Evolutionary conservation across 2,888 invertebrate species (phyloP).

Genomic region (Cheilosia scutellata): DNA sequence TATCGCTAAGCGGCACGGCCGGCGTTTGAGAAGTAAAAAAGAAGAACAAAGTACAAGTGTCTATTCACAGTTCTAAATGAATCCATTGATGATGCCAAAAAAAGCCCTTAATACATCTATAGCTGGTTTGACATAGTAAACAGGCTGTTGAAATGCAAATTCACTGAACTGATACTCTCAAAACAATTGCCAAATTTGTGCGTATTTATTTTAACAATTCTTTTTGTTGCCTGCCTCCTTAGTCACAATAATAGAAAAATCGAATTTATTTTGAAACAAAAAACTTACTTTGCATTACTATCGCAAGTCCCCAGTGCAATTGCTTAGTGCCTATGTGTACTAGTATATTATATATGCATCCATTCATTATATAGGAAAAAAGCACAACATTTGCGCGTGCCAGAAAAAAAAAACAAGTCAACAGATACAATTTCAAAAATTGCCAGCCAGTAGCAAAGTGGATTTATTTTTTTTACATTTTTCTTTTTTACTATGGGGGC

Average conservation of each 20-base stretch:
- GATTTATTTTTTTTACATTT: neutral
- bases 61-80: constrained; percentile 41
- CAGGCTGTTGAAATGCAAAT: constrained; percentile 23
- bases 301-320: neutral
- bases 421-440: constrained; percentile 63
- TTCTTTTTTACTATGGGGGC: too few species aligned
- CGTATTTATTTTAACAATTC: constrained; percentile 54
- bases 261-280: constrained; percentile 53
- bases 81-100: constrained; percentile 58
- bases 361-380: constrained; percentile 22
- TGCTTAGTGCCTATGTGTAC: constrained; percentile 12
- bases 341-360: constrained; percentile 14
- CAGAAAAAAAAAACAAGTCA: constrained; percentile 36
- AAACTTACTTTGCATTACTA: constrained; percentile 55
- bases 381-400: constrained; percentile 56
- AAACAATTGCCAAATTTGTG: constrained; percentile 57
- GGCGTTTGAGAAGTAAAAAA: constrained; percentile 10
- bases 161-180: neutral
- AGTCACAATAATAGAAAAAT: constrained; percentile 62
- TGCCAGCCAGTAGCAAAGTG: constrained; percentile 51
- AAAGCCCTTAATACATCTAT: constrained; percentile 17
- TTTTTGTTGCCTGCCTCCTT: constrained; percentile 6
- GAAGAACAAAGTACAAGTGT: neutral
- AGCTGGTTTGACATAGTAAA: constrained; percentile 28
- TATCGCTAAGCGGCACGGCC: constrained; percentile 30